These are phyloP conservation scores for Pelagia noctiluca DNA, from an alignment of 30 jellyfish, hydroid and myxozoan genomes.

Conservation along the genomic window DNA sequence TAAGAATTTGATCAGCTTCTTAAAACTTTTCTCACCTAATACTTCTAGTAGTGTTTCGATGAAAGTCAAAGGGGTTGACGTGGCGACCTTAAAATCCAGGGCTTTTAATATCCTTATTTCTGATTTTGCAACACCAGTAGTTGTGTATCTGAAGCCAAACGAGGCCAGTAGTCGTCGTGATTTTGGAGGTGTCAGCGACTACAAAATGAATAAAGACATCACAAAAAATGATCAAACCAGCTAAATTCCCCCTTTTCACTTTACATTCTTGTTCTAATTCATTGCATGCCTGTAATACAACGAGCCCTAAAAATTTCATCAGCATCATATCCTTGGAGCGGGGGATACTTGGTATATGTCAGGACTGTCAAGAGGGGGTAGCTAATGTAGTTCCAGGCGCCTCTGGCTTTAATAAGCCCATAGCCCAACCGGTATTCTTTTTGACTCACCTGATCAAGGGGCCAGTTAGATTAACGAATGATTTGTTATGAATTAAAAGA, in stretches of 20 bases:
- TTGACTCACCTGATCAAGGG: too few species aligned
- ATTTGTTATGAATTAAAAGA: too few species aligned
- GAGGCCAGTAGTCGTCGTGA: constrained; percentile 61
- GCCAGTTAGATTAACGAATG: too few species aligned
- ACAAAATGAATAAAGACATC: background rate
- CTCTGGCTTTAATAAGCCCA: too few species aligned
- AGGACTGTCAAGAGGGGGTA: background rate
- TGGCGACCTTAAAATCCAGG: constrained; percentile 64
- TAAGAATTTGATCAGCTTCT: too few species aligned
- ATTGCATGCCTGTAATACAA: too few species aligned
- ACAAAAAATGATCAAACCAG: background rate
- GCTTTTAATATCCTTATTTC: constrained; percentile 83
- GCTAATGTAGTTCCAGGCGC: too few species aligned
- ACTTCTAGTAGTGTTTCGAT: constrained; percentile 81
- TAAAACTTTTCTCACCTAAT: constrained; percentile 63
- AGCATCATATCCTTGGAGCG: background rate
- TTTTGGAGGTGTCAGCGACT: constrained; percentile 78
- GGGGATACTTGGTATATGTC: background rate
- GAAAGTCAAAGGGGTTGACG: constrained; percentile 72
- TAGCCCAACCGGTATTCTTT: too few species aligned
- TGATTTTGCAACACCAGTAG: constrained; percentile 72
- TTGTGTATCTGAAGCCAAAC: constrained; percentile 57
- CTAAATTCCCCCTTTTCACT: background rate
- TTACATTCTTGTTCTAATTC: background rate
- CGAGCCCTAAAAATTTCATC: background rate